A percentile compares a stretch with the other conserved stretches of the same genome.
Evolutionary conservation across 2,113 vertebrate genomes (phyloP).

Genomic region (Centropus bengalensis): DNA sequence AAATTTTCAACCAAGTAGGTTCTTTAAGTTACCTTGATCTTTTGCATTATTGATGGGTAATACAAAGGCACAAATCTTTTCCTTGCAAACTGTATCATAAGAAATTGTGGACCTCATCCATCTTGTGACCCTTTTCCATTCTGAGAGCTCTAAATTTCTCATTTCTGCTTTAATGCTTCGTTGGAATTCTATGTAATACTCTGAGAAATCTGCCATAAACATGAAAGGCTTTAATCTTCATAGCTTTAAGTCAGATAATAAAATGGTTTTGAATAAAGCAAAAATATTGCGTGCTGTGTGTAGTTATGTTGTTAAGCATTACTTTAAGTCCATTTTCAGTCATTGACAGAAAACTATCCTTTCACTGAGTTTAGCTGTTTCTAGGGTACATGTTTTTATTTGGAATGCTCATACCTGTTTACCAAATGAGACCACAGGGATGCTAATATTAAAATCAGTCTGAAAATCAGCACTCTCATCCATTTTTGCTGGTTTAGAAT

Average conservation of each 20-base stretch:
- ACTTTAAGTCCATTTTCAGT: not conserved
- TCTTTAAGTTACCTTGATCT: not conserved
- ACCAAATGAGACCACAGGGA: not conserved
- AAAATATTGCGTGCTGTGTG: not conserved
- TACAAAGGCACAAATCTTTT: not conserved
- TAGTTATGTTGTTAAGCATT: not conserved
- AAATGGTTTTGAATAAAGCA: not conserved
- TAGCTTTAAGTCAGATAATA: not conserved
- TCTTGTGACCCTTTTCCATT: not conserved
- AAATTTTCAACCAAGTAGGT: not conserved
- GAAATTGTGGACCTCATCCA: not conserved
- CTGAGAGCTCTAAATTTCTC: not conserved
- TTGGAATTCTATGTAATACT: not conserved
- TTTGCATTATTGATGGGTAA: not conserved
- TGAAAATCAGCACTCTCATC: not conserved
- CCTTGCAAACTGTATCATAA: not conserved
- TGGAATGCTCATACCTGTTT: not conserved
- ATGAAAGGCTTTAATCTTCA: not conserved
- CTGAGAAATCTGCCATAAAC: not conserved
- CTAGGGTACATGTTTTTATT: not conserved
- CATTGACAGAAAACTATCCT: not conserved
- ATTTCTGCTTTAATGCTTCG: not conserved
- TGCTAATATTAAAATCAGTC: not conserved
- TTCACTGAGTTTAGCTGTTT: not conserved
- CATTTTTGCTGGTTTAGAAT: not conserved